A percentile compares a stretch with the other conserved stretches of the same genome.
Evolutionary conservation across 2,888 invertebrate species (phyloP).

Genomic region (Drosophila nr. perissopoda): DNA sequence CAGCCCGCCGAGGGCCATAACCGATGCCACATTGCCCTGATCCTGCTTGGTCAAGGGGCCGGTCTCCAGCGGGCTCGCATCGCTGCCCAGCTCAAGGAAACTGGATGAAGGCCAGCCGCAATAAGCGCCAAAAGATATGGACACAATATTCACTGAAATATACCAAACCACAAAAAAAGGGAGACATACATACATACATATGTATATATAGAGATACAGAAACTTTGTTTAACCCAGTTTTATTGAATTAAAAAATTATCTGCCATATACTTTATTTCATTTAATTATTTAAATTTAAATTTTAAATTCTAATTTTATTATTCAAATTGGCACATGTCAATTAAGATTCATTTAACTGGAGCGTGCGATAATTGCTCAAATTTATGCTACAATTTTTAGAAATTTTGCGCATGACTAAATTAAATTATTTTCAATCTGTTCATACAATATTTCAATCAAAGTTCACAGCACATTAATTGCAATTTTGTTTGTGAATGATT

Average conservation of each 20-base stretch:
- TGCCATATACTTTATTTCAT: background rate
- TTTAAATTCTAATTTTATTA: background rate
- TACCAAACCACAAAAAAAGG: background rate
- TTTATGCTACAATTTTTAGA: background rate
- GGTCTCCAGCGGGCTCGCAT: constrained; percentile 74
- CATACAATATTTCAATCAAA: background rate
- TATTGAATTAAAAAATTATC: background rate
- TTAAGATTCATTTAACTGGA: background rate
- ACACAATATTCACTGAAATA: constrained; percentile 70
- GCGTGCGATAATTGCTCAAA: background rate
- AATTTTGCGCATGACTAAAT: background rate
- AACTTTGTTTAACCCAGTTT: background rate
- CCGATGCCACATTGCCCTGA: constrained; percentile 83
- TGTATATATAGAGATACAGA: background rate
- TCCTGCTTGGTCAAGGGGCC: constrained; percentile 79
- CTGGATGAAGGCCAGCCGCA: constrained; percentile 84
- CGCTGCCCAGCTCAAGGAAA: constrained; percentile 77
- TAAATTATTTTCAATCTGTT: background rate
- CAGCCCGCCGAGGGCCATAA: constrained; percentile 81
- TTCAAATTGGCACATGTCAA: background rate
- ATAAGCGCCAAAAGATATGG: constrained; percentile 81
- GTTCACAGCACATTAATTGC: background rate
- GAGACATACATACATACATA: background rate
- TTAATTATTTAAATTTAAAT: background rate
- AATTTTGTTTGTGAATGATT: background rate